Base-by-base conservation (phyloP, 30 jellyfish, hydroid and myxozoan species). In the Aurelia coerulea region DNA sequence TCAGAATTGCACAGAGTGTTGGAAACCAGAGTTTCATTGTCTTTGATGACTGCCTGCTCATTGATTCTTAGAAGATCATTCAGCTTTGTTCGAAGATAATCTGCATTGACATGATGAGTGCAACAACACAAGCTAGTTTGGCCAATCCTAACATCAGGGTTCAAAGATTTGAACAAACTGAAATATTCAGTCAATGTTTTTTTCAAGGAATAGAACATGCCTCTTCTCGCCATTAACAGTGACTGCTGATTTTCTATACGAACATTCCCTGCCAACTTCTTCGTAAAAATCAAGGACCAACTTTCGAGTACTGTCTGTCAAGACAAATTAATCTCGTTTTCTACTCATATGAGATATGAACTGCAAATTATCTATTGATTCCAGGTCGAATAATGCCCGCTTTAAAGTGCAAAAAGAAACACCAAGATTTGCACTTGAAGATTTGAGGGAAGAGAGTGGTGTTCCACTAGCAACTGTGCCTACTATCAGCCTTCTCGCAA, bases 41-140 rank as follows among this genome's bases (percentile, higher is more conserved):
- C 75, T 82, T 68, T 78, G 87, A 67, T 49, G 86, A 54, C 75
- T 52, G 79, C 42, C 76, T 49, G 86, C 50, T 82, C 77, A 37
- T 82, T 82, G 62, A 68, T 53, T 41, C 78, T 68, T 42, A 82
- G 78, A 52, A 82, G 92, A 67, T 51, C 78, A 69, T 82, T 82
- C 78, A 70, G 75, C 77, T 70, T 82, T 56, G 79, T 53, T 39
- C 92, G 59, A 67, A 82, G 74, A 62, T 67, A 82, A 39, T 59
- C 78, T 77, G 72, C 78, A 62, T 82, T 82, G n/a, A 82, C 92
- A 82, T 82, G 92, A 15, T 82, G 77, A 23, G 65, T 82, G 78
- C 92, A 82, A 82, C 92, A 82, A 56, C 88, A 82, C 78, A 82
- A 82, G 54, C 35, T 82, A 42, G 23, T 82, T 82, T 54, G 92